phyloP scores from a whole-genome alignment of 2,888 invertebrate species.

The Nysson spinosus region DNA sequence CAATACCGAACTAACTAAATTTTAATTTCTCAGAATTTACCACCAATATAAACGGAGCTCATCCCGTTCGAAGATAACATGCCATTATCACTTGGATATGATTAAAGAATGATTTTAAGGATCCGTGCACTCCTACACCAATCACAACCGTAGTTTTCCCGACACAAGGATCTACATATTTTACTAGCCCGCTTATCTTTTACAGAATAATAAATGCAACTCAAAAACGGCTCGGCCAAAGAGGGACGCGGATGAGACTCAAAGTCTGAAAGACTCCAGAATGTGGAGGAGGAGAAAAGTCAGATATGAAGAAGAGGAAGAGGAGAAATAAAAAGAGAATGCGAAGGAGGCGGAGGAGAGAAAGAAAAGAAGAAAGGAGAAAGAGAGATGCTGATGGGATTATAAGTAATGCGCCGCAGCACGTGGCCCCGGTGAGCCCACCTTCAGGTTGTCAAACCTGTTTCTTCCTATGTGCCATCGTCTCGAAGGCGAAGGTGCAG shows the following conservation, averaged over 20 bases:
- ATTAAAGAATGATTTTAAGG: too few species aligned
- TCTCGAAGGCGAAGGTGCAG: conserved; percentile 60
- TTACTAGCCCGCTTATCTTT: too few species aligned
- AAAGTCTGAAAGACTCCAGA: conserved; percentile 28
- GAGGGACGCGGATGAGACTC: conserved; percentile 20
- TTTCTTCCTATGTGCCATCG: conserved; percentile 67
- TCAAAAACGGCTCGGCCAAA: neutral
- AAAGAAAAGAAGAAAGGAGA: conserved; percentile 30
- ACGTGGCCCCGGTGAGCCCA: conserved; percentile 72
- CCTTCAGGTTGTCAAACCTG: conserved; percentile 76
- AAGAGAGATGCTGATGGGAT: conserved; percentile 72
- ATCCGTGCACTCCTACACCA: too few species aligned
- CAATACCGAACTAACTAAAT: conserved; percentile 33
- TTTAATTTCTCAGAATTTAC: conserved; percentile 44
- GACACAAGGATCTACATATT: too few species aligned
- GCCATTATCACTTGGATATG: too few species aligned
- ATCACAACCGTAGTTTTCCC: too few species aligned
- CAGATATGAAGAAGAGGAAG: conserved; percentile 22
- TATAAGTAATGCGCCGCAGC: conserved; percentile 76
- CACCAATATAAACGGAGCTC: too few species aligned
- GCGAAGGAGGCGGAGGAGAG: conserved; percentile 7
- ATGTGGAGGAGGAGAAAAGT: conserved; percentile 50
- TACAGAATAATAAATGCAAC: neutral
- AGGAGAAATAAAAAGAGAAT: conserved; percentile 1
- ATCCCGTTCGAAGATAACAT: too few species aligned